These are phyloP conservation scores for Leptopilina drosophilae DNA, from an alignment of 2,888 invertebrate genomes.

Conservation along the genomic window DNA sequence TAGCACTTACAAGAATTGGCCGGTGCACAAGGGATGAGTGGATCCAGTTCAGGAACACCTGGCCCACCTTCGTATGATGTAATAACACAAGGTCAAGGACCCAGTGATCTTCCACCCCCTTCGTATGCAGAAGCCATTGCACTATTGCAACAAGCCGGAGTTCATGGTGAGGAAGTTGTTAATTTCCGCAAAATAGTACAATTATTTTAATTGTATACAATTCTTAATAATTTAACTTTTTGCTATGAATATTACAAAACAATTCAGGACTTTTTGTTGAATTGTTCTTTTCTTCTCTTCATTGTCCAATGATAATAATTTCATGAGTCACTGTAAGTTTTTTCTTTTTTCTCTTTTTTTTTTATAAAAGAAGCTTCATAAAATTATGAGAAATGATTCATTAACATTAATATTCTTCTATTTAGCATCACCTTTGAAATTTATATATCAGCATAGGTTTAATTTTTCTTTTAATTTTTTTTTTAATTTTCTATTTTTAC, in stretches of 20 bases:
- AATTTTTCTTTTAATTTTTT: too few relatives aligned
- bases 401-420: conserved; percentile 6
- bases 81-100: conserved; percentile 76
- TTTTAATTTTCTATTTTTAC: conserved; percentile 3
- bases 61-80: conserved; percentile 82
- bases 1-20: conserved; percentile 79
- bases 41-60: conserved; percentile 78
- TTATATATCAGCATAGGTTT: neutral
- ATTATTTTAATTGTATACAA: neutral
- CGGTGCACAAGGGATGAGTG: conserved; percentile 79
- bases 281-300: neutral
- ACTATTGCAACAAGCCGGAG: conserved; percentile 65
- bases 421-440: neutral
- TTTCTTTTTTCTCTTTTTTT: too few relatives aligned
- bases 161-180: conserved; percentile 60
- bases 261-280: neutral
- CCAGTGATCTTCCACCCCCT: conserved; percentile 81
- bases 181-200: neutral
- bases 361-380: neutral
- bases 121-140: conserved; percentile 81
- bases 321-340: too few relatives aligned
- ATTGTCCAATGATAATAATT: neutral
- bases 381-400: conserved; percentile 8
- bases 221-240: neutral
- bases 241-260: neutral